Conservation (phyloP, 2,797 vertebrate species). For the Myotis pilosus region DNA sequence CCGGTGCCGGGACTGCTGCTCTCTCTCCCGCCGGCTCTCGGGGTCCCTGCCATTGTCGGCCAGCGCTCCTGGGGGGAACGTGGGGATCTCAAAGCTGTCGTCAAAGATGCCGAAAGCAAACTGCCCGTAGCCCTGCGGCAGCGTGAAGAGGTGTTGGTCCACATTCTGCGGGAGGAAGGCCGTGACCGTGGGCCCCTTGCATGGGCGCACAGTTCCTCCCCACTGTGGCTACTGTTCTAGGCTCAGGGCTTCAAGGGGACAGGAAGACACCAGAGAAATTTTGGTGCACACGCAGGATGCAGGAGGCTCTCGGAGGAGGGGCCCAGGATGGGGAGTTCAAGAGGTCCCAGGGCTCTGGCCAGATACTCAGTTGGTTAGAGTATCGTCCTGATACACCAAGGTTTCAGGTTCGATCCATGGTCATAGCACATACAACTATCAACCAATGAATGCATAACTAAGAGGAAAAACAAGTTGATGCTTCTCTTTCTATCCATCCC, state of each 20-base stretch:
- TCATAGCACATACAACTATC: background rate
- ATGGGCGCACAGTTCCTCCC: background rate
- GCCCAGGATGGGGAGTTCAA: background rate
- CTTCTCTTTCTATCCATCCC: background rate
- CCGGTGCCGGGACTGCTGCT: conserved; percentile 93
- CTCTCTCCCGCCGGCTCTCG: conserved; percentile 92
- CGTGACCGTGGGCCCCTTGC: background rate
- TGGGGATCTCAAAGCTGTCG: conserved; percentile 92
- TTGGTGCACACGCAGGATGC: background rate
- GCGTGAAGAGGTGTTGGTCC: conserved; percentile 93
- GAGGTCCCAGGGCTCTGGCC: background rate
- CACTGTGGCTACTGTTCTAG: background rate
- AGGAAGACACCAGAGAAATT: background rate
- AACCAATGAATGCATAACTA: background rate
- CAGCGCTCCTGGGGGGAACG: conserved; percentile 86
- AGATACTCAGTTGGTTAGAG: background rate
- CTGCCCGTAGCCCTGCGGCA: conserved; percentile 93
- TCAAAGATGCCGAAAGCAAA: conserved; percentile 96
- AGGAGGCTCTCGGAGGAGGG: background rate
- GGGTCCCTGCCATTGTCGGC: conserved; percentile 91
- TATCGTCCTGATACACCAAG: background rate
- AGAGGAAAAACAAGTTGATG: background rate
- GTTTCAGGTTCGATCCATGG: background rate
- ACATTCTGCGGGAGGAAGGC: conserved; percentile 83
- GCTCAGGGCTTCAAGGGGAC: background rate